Evolutionary conservation across 2,797 vertebrate species (phyloP).

Genomic region (Megaceryle alcyon): DNA sequence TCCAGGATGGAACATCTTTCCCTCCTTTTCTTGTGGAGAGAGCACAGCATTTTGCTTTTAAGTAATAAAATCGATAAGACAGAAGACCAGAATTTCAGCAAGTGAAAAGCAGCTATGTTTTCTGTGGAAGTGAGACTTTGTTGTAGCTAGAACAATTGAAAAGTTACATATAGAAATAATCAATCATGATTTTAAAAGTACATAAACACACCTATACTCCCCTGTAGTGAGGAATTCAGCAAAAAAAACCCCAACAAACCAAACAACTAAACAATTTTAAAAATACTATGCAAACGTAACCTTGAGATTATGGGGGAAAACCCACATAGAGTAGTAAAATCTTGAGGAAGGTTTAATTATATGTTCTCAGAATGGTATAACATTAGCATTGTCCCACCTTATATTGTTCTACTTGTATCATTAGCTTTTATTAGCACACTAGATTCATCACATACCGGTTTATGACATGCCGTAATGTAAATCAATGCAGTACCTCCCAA

Average conservation of each 20-base stretch:
- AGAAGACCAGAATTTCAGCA: not conserved
- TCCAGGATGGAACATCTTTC: not conserved
- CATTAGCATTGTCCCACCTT: conserved; percentile 47
- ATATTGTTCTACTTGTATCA: conserved; percentile 58
- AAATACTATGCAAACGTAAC: not conserved
- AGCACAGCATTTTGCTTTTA: not conserved
- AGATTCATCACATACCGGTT: conserved; percentile 42
- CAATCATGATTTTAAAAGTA: not conserved
- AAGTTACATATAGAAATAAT: not conserved
- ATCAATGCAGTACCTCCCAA: conserved; percentile 56
- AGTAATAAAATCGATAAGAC: not conserved
- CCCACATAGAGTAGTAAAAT: not conserved
- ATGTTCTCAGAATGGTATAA: conserved; percentile 24
- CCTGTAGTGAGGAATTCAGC: not conserved
- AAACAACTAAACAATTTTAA: not conserved
- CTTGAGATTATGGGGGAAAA: not conserved
- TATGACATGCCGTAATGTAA: conserved; percentile 40
- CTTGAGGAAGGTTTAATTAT: conserved; percentile 25
- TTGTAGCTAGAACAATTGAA: not conserved
- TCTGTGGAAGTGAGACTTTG: not conserved
- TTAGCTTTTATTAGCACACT: conserved; percentile 68
- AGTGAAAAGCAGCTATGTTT: not conserved
- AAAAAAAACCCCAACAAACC: not conserved
- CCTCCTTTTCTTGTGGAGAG: not conserved
- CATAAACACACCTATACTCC: not conserved